Conservation (phyloP, 2,113 vertebrate genomes). For the Seriola aureovittata region DNA sequence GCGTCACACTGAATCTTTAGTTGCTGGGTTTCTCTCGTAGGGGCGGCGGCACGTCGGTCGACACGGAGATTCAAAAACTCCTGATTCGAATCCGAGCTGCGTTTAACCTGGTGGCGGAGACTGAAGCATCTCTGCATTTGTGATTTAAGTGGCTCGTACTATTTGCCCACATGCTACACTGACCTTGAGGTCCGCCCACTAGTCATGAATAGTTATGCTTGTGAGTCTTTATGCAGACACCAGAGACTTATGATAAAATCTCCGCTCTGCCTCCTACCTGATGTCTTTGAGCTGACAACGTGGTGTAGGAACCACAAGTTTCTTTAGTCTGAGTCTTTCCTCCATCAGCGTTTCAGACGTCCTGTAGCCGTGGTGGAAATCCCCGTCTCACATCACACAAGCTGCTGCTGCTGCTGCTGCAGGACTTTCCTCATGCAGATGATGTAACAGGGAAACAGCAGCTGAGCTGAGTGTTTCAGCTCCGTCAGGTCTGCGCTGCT, state of each 20-base stretch:
- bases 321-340: background rate
- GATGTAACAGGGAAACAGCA: background rate
- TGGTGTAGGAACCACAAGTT: slow-evolving; percentile 2
- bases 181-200: slow-evolving; percentile 53
- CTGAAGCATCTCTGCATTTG: too few species aligned
- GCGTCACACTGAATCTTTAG: background rate
- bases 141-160: too few species aligned
- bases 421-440: background rate
- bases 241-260: slow-evolving; percentile 7
- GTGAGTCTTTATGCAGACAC: slow-evolving; percentile 41
- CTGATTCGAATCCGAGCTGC: background rate
- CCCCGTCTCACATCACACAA: background rate
- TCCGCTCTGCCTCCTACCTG: background rate
- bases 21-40: too few species aligned
- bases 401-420: background rate
- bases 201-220: slow-evolving; percentile 56
- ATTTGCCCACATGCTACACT: slow-evolving; percentile 38
- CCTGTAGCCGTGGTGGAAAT: background rate
- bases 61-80: background rate
- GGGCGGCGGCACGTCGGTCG: too few species aligned
- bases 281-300: slow-evolving; percentile 14
- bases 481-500: background rate
- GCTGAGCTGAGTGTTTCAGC: background rate
- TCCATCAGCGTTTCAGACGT: background rate
- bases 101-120: background rate